Conservation (phyloP, 2,888 invertebrate genomes). For the Pristionchus mayeri region DNA sequence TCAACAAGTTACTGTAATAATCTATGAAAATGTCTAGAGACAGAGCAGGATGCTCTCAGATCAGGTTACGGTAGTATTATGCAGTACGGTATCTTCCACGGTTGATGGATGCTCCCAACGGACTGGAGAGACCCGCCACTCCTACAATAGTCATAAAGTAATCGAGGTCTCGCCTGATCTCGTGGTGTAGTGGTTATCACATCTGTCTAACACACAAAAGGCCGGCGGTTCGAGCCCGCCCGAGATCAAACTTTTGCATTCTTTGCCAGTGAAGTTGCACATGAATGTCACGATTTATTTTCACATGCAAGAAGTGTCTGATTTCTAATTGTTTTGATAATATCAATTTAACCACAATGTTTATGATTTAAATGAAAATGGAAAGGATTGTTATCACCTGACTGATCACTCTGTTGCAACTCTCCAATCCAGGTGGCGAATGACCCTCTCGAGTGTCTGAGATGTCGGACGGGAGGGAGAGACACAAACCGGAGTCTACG, state of each 20-base stretch:
- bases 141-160: not conserved
- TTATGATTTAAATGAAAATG: not conserved
- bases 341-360: too few species aligned
- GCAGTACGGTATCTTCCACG: not conserved
- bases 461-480: not conserved
- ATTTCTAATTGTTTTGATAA: too few species aligned
- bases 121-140: conserved; percentile 33
- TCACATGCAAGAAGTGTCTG: too few species aligned
- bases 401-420: not conserved
- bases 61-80: conserved; percentile 24
- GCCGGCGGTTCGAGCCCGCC: conserved; percentile 65
- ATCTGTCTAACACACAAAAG: too few species aligned
- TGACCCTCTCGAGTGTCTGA: conserved; percentile 22
- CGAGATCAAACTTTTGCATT: conserved; percentile 56
- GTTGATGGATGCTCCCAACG: conserved; percentile 30
- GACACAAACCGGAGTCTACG: conserved; percentile 46
- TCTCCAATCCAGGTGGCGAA: conserved; percentile 23
- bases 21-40: conserved; percentile 24
- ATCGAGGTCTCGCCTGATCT: not conserved
- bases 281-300: too few species aligned
- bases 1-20: not conserved
- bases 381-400: not conserved
- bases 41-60: not conserved
- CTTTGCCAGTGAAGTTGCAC: too few species aligned
- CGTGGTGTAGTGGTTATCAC: not conserved